These are phyloP conservation scores for Lates calcarifer DNA, from an alignment of 2,113 vertebrate genomes.

Conservation along the genomic window DNA sequence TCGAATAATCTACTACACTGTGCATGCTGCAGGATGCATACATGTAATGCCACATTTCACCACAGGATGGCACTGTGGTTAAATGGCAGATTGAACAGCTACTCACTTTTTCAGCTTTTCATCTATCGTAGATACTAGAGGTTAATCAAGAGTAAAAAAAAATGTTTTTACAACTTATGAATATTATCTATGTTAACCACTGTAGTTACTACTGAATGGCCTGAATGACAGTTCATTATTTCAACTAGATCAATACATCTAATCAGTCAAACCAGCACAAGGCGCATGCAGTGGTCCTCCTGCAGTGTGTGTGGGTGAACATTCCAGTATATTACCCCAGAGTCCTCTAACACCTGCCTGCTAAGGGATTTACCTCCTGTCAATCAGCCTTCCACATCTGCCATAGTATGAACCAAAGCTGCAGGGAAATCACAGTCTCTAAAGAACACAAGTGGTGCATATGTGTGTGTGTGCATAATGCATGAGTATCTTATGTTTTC, in stretches of 20 bases:
- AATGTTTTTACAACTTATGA: slow-evolving; percentile 1
- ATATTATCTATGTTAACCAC: slow-evolving; percentile 10
- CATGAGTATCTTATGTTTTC: slow-evolving; percentile 33
- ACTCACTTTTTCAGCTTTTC: background rate
- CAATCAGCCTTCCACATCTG: slow-evolving; percentile 54
- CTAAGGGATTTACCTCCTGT: slow-evolving; percentile 43
- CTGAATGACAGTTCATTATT: slow-evolving; percentile 24
- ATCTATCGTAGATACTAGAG: background rate
- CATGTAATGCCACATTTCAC: slow-evolving; percentile 14
- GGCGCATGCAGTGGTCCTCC: slow-evolving; percentile 1
- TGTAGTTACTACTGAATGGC: background rate
- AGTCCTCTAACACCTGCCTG: slow-evolving; percentile 53
- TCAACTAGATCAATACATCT: slow-evolving; percentile 7
- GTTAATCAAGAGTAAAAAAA: slow-evolving; percentile 10
- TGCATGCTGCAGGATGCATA: background rate
- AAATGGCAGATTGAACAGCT: slow-evolving; percentile 28
- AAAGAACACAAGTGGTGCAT: slow-evolving; percentile 15
- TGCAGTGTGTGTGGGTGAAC: slow-evolving; percentile 14
- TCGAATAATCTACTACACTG: background rate
- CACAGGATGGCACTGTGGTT: slow-evolving; percentile 81
- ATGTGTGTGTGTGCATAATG: slow-evolving; percentile 14
- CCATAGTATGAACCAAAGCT: slow-evolving; percentile 18
- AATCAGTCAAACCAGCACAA: slow-evolving; percentile 36
- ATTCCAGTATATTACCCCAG: slow-evolving; percentile 1
- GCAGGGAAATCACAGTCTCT: slow-evolving; percentile 43